phyloP scores from a whole-genome alignment of 2,113 vertebrate genomes.

The Psammodynastes pulverulentus region DNA sequence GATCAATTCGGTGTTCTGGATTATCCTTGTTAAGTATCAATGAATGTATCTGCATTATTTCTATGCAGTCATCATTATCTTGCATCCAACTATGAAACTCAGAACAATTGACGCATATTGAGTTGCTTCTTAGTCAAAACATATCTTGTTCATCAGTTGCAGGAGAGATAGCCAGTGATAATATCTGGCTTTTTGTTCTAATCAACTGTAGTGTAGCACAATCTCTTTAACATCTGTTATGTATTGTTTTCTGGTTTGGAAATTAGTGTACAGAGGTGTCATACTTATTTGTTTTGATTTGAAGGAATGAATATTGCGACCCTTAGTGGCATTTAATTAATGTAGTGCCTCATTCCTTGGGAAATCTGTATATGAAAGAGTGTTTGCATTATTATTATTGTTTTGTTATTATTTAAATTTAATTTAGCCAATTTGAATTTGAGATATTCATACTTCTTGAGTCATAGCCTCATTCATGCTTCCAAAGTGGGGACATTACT shows the following conservation, averaged over 20 bases:
- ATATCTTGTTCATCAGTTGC: constrained; percentile 9
- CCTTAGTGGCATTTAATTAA: constrained; percentile 25
- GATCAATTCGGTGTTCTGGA: not conserved
- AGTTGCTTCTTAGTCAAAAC: constrained; percentile 12
- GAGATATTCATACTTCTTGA: not conserved
- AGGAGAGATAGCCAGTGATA: constrained; percentile 6
- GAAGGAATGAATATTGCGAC: constrained; percentile 25
- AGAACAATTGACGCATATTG: not conserved
- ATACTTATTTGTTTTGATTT: constrained; percentile 23
- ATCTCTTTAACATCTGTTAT: constrained; percentile 25
- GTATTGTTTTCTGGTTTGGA: constrained; percentile 25
- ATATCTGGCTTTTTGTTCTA: constrained; percentile 23
- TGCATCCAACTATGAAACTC: not conserved
- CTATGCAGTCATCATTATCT: not conserved
- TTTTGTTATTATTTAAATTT: not conserved
- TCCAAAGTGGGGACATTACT: not conserved
- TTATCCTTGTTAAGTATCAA: not conserved
- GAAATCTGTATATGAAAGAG: constrained; percentile 2
- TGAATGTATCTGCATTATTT: not conserved
- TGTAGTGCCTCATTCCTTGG: not conserved
- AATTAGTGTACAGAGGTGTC: constrained; percentile 22
- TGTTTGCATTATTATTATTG: not conserved
- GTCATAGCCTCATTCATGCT: not conserved
- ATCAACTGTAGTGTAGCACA: not conserved
- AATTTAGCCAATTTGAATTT: not conserved